Conservation (phyloP, 1,140 invertebrate species). For the Bombus terrestris region DNA sequence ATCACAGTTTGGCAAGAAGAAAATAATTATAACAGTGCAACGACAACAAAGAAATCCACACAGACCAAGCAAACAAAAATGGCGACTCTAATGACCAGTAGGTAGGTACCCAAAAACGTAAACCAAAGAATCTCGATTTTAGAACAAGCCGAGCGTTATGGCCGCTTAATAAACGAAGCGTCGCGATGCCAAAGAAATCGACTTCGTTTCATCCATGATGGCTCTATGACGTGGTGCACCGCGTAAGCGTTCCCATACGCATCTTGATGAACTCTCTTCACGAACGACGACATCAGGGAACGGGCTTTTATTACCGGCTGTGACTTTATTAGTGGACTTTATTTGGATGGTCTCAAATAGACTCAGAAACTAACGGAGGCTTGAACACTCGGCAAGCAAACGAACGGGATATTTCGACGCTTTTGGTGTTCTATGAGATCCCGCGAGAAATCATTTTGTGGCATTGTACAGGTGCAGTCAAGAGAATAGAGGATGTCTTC, state of each 20-base stretch:
- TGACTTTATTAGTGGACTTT: not conserved
- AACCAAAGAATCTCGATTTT: not conserved
- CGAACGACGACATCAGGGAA: not conserved
- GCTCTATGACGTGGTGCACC: not conserved
- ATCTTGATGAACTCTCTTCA: constrained; percentile 6
- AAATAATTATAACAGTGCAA: too few relatives aligned
- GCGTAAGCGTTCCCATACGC: too few relatives aligned
- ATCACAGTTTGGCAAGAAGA: too few relatives aligned
- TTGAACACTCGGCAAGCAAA: not conserved
- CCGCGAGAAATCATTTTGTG: not conserved
- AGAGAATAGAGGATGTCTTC: not conserved
- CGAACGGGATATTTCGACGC: not conserved
- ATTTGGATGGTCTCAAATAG: not conserved
- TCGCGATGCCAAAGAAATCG: not conserved
- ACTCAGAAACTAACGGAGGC: not conserved
- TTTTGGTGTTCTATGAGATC: not conserved
- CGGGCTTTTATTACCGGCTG: not conserved
- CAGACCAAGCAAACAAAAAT: not conserved
- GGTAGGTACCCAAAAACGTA: not conserved
- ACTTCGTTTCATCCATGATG: not conserved
- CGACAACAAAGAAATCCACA: not conserved
- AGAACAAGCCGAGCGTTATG: not conserved
- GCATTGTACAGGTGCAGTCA: not conserved
- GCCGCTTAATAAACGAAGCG: not conserved
- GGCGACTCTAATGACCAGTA: not conserved